Base-by-base conservation (phyloP, 2,113 vertebrate species). In the Gobio gobio region DNA sequence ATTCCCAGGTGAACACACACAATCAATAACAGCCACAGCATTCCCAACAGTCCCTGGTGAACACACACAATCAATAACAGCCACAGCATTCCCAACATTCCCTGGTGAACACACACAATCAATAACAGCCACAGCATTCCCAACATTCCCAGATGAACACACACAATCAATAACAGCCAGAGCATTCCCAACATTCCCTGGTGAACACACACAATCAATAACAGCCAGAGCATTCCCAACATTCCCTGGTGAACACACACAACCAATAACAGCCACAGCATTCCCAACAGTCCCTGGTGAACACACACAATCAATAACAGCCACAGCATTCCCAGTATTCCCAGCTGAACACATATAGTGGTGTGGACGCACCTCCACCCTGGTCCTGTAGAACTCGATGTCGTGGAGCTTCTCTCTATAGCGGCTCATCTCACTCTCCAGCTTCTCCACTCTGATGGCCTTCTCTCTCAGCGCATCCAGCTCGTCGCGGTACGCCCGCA, bases 301-400 rank as follows among this genome's bases (percentile, higher is more conserved):
- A 36, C 29, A 64, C 26, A 56, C 5, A 33, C 29, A 29, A 29
- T 29, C 29, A 29, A 29, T 29, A 29, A 29, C 29, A 1, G 2
- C 26, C 26, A 2, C 26, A 64, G 26, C 13, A 33, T 64, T 64
- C 26, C 59, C 22, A 14, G 29, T n/a, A n/a, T n/a, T 49, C 29
- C 20, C 66, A 56, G 18, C 8, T 16, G 29, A 22, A n/a, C 54
- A 40, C 10, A 13, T 0, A 6, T 0, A 16, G 24, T 29, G 13
- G 56, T 20, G 43, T 72, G 59, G 87, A 14, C 77, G 78, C 94
- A 99, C 98, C 97, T 99, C 98, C 54, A 99, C 94, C 92, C 98
- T 96, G 92, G 97, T 97, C 89, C 97, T 99, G 93, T 98, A 99
- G 91, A 99, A 99, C 91, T 99, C 98, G 0, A 99, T 98, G 92